These are phyloP conservation scores for Piliocolobus tephrosceles DNA, from an alignment of 2,113 vertebrate species.

Conservation along the genomic window DNA sequence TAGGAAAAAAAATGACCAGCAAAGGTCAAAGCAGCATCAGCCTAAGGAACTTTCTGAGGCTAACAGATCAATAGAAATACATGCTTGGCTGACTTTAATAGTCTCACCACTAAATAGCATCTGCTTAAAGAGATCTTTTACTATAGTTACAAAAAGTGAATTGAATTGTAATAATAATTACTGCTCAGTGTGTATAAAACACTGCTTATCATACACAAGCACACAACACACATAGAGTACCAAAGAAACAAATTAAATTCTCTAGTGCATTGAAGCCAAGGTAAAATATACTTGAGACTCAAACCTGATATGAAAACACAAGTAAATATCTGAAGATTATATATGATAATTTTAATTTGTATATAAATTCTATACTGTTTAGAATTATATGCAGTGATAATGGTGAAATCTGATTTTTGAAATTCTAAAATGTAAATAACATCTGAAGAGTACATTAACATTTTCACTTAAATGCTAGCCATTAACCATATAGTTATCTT, in stretches of 20 bases:
- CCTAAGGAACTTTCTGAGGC: conserved; percentile 31
- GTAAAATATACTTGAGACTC: background rate
- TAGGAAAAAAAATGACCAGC: background rate
- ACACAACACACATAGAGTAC: background rate
- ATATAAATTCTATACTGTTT: background rate
- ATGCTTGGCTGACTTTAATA: conserved; percentile 70
- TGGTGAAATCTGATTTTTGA: background rate
- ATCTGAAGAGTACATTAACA: background rate
- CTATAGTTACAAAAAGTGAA: conserved; percentile 43
- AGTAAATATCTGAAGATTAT: background rate
- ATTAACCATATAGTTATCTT: background rate
- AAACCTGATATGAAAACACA: background rate
- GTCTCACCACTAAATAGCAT: conserved; percentile 69
- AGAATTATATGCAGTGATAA: background rate
- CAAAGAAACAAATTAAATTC: conserved; percentile 22
- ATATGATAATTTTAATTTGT: background rate
- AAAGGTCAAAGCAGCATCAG: conserved; percentile 61
- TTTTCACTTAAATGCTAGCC: background rate
- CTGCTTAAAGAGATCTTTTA: conserved; percentile 71
- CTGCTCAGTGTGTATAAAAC: conserved; percentile 33
- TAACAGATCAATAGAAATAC: conserved; percentile 75
- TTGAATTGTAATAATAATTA: conserved; percentile 57
- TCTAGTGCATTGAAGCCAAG: background rate
- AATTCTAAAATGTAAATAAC: background rate
- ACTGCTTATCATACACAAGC: background rate